Evolutionary conservation across 2,113 vertebrate genomes (phyloP), one percentile per base, ranked within the genome.

Genomic region (Misgurnus anguillicaudatus): DNA sequence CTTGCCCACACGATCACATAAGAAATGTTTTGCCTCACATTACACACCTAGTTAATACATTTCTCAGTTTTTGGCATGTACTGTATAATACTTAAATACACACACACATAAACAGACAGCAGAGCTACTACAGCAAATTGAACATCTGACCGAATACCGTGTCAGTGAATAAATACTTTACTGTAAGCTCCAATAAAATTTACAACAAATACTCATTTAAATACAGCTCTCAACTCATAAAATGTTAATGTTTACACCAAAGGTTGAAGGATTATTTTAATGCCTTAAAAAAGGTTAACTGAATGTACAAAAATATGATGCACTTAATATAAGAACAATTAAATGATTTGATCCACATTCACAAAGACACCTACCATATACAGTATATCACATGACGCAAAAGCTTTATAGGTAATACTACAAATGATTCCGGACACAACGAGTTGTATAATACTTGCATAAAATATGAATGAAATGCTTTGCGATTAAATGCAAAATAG

Each of bases 231-330:
- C 42, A 53, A 60, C 19, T 67, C 87, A 87, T 91, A 89, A 90
- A 88, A 53, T 42, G 13, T 24, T 87, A 86, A 93, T 93, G 90
- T 93, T 92, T 91, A 94, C 92, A 95, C 94, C 94, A 96, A 96
- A 96, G 93, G 89, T 19, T 88, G 89, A 67, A 83, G 92, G 89
- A 92, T 88, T 83, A 88, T 10, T 90, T 92, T 92, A 91, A 92
- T 95, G 94, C 95, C 95, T 98, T 98, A 95, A 94, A 91, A n/a
- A 93, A 92, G 92, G 94, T 51, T 67, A 80, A 93, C 91, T 96
- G 96, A 99, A 98, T 98, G 96, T 97, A 96, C 79, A 94, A 93
- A 92, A 92, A 93, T 89, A 88, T 88, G 90, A 92, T 94, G 91
- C 92, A 94, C 93, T 94, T 94, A 92, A 92, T 94, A 90, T 83